Percentiles rank a stretch among this genome's conserved stretches.
phyloP scores from a whole-genome alignment of 2,888 invertebrate genomes.

The Galerucella pusilla region DNA sequence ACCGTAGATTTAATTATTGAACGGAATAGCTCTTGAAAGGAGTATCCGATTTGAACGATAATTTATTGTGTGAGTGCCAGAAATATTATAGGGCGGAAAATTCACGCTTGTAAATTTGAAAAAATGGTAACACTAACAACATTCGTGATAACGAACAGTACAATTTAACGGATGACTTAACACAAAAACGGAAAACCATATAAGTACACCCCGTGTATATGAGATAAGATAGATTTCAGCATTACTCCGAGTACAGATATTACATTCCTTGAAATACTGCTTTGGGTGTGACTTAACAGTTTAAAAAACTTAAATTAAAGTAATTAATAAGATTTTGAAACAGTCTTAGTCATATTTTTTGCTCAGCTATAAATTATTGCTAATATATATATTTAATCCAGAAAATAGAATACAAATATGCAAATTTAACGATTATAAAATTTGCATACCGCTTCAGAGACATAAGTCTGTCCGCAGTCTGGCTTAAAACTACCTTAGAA shows the following conservation, averaged over 20 bases:
- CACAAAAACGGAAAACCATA: background rate
- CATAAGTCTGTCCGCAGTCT: no score
- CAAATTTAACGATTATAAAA: no score
- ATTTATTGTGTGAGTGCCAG: background rate
- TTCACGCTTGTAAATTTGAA: background rate
- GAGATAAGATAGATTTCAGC: conserved; percentile 6
- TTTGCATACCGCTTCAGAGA: no score
- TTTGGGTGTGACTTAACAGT: conserved; percentile 12
- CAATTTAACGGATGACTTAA: conserved; percentile 11
- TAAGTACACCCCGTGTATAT: background rate
- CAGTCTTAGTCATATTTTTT: background rate
- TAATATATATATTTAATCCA: no score
- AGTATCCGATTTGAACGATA: background rate
- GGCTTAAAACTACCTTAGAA: no score
- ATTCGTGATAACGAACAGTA: background rate
- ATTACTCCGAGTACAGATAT: background rate
- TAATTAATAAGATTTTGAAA: background rate
- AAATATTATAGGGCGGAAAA: background rate
- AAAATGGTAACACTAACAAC: background rate
- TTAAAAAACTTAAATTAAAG: background rate
- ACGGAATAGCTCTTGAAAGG: no score
- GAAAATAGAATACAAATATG: no score
- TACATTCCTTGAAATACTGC: conserved; percentile 4
- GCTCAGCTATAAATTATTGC: background rate
- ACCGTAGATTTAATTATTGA: no score